These are phyloP conservation scores for Oscheius myriophilus DNA, from an alignment of 2,888 invertebrate species.

Conservation along the genomic window DNA sequence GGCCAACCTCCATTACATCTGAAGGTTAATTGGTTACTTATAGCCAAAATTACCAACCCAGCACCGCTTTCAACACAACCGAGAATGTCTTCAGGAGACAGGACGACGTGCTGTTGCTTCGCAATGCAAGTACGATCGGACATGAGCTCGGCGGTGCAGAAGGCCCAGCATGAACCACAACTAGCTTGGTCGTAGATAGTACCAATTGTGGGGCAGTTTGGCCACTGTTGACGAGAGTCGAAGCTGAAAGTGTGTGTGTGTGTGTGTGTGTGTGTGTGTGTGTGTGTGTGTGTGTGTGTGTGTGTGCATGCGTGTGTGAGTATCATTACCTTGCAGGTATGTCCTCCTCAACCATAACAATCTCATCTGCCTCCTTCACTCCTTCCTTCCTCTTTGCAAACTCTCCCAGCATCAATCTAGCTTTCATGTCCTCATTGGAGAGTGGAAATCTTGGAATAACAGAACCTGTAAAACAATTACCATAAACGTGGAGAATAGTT, in stretches of 20 bases:
- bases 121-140: constrained; percentile 73
- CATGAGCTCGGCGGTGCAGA: constrained; percentile 73
- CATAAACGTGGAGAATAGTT: too few species aligned
- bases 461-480: too few species aligned
- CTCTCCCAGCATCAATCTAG: too few species aligned
- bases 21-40: not conserved
- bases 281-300: too few species aligned
- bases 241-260: constrained; percentile 35
- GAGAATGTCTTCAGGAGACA: constrained; percentile 73
- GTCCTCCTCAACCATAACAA: too few species aligned
- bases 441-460: too few species aligned
- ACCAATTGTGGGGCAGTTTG: constrained; percentile 42
- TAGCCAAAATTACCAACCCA: not conserved
- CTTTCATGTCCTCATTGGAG: too few species aligned
- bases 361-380: too few species aligned
- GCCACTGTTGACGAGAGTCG: constrained; percentile 48
- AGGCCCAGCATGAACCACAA: constrained; percentile 83
- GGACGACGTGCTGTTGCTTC: not conserved
- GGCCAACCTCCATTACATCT: constrained; percentile 84
- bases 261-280: too few species aligned
- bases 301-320: too few species aligned
- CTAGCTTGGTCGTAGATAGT: constrained; percentile 50
- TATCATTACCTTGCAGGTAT: too few species aligned
- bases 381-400: too few species aligned
- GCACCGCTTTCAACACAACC: constrained; percentile 71